Percentiles rank a stretch among this genome's conserved stretches.
phyloP scores from a whole-genome alignment of 2,797 vertebrate species.

The Myotis daubentonii region DNA sequence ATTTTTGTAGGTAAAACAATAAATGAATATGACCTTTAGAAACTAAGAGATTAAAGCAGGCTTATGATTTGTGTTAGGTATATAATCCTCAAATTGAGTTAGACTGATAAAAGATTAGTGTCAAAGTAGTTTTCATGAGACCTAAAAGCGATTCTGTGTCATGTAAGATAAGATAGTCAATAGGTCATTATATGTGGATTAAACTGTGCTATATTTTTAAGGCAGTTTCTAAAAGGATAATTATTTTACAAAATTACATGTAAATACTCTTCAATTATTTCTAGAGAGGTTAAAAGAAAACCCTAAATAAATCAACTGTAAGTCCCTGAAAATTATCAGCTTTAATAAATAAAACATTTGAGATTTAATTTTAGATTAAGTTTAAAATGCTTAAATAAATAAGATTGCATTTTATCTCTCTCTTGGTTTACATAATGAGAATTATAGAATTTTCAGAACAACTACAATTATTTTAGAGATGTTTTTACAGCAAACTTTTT shows the following conservation, averaged over 20 bases:
- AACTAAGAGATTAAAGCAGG: slow-evolving; percentile 49
- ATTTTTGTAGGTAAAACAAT: slow-evolving; percentile 37
- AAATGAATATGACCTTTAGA: slow-evolving; percentile 54
- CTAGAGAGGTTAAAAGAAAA: slow-evolving; percentile 62
- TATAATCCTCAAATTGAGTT: slow-evolving; percentile 51
- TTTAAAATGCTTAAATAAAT: slow-evolving; percentile 55
- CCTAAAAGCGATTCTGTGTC: slow-evolving; percentile 28
- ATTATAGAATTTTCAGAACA: slow-evolving; percentile 40
- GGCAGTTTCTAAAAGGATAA: slow-evolving; percentile 54
- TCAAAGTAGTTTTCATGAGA: slow-evolving; percentile 56
- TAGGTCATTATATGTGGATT: slow-evolving; percentile 54
- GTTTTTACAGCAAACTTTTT: slow-evolving; percentile 30
- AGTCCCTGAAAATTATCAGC: slow-evolving; percentile 48
- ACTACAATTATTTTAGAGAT: slow-evolving; percentile 57
- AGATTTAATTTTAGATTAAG: slow-evolving; percentile 58
- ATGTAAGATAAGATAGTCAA: slow-evolving; percentile 41
- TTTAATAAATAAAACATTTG: slow-evolving; percentile 65
- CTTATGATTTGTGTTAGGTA: slow-evolving; percentile 62
- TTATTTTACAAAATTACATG: slow-evolving; percentile 62
- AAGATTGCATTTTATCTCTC: slow-evolving; percentile 33
- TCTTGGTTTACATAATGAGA: slow-evolving; percentile 34
- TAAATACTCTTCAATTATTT: slow-evolving; percentile 64
- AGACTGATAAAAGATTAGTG: slow-evolving; percentile 53
- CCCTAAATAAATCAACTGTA: neutral
- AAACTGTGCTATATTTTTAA: slow-evolving; percentile 22